Base-by-base conservation (phyloP, 1,140 invertebrate species). In the Drosophila albomicans region DNA sequence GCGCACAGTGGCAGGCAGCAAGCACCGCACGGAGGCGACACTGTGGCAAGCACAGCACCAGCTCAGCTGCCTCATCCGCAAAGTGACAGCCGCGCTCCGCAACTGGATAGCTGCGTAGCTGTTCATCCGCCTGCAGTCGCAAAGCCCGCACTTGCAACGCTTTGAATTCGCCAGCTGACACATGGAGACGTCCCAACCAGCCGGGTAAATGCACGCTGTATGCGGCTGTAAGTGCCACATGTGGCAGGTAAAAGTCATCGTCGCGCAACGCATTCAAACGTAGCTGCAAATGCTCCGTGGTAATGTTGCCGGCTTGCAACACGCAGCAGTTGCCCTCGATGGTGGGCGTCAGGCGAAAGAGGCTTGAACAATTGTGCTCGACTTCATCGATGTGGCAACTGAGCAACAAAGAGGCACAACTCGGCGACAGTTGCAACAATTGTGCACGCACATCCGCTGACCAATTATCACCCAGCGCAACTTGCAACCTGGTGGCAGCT, bases 161-260 rank as follows among this genome's bases (percentile, higher is more conserved):
- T 0, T 30, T 2, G 1, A 15, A 30, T 1, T 66, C 56, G 30
- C 69, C 74, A 6, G 62, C 35, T 13, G 38, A 2, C 2, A 72
- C n/a, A 11, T 10, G 57, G 11, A 71, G 11, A 25, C 61, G 43
- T 5, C 78, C 81, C 70, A 59, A 25, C 78, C 78, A 80, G 43
- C 52, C 73, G 10, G 78, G 67, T 30, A 71, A 8, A 62, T 88
- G 77, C 0, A 75, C n/a, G 30, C 28, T 88, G n/a, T 84, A 78
- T 11, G 69, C 66, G 0, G 38, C 10, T 1, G n/a, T 1, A 5
- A n/a, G 43, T 25, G 48, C 15, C 25, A 45, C 38, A 38, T 38
- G 70, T 15, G 66, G 20, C 49, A 69, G 45, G 2, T 41, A 15
- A 49, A 75, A 78, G 38, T 54, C 74, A 72, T 88, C 84, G 3